Conservation (phyloP, 1,140 invertebrate species). For the Sitophilus oryzae region DNA sequence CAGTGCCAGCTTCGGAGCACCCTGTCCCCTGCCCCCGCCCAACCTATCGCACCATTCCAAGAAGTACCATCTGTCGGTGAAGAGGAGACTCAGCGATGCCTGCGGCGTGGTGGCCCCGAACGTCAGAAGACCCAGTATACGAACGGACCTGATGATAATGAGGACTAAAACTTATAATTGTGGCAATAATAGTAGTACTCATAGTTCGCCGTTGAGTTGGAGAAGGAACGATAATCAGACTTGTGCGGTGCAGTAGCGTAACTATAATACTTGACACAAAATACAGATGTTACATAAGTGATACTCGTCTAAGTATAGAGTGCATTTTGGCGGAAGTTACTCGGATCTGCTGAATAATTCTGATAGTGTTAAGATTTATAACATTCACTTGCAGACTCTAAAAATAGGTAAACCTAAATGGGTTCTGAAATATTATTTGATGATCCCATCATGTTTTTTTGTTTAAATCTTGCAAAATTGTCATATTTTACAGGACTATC, state of each 20-base stretch:
- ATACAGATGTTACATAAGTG: too few relatives aligned
- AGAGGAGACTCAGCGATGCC: conserved; percentile 71
- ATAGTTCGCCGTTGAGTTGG: conserved; percentile 28
- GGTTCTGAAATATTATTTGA: too few relatives aligned
- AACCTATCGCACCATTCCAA: conserved; percentile 58
- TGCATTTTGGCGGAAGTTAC: too few relatives aligned
- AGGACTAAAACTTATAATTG: conserved; percentile 70
- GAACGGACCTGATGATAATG: conserved; percentile 80
- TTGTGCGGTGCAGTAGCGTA: conserved; percentile 17
- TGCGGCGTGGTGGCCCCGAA: conserved; percentile 81
- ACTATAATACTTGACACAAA: too few relatives aligned
- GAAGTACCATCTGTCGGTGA: conserved; percentile 70
- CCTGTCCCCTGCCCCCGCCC: conserved; percentile 59
- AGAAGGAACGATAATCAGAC: conserved; percentile 20
- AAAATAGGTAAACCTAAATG: too few relatives aligned
- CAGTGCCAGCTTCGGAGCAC: conserved; percentile 63
- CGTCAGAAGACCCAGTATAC: conserved; percentile 72
- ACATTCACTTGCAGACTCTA: too few relatives aligned
- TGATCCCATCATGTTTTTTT: too few relatives aligned
- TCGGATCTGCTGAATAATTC: too few relatives aligned
- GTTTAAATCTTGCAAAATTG: too few relatives aligned
- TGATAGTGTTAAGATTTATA: too few relatives aligned
- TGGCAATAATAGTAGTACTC: conserved; percentile 42
- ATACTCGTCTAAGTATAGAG: too few relatives aligned
- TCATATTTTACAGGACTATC: too few relatives aligned